Evolutionary conservation across 2,888 invertebrate genomes (phyloP), one percentile per base, ranked within the genome.

Genomic region (Prostheceraeus crozeri): DNA sequence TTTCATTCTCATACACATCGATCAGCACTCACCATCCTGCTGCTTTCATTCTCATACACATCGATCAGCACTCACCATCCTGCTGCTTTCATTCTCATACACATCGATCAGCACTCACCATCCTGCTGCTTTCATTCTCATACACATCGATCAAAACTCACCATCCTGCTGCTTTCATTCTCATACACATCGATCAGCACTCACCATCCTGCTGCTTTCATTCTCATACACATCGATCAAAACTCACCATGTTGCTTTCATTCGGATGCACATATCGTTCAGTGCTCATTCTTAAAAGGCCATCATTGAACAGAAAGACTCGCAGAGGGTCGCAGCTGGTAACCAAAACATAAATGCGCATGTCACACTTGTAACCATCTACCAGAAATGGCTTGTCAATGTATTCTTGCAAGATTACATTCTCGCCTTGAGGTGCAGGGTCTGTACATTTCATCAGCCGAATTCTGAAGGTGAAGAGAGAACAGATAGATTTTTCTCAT

Each of bases 291-390:
- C 76, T 65, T 3, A 76, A 71, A 1, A 76, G 65, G 4, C 76
- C 76, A 60, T 76, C 75, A 57, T 74, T 71, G 65, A 70, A 76
- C 35, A 76, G 66, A 63, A 75, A 76, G 45, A 74, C 62, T 10
- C 73, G 63, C 10, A 76, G 68, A 0, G 76, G 76, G 62, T 76
- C 76, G 66, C 74, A 75, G n/a, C 73, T 73, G 1, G 75, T 75
- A 21, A 76, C 67, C 2, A 76, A 68, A 2, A 75, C 76, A 64
- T 76, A 76, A 28, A 76, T 71, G 11, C 76, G 67, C 58, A 76
- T 65, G 62, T 76, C 76, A 68, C 71, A 73, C 67, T 76, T 76
- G 67, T 69, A 76, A 6, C 75, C 75, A 55, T 76, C 76, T 52
- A 76, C 63, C 25, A 76, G 67, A 40, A 74, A 67, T 1, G 76